Evolutionary conservation across 2,888 invertebrate genomes (phyloP).

Genomic region (Shargacucullia verbasci): DNA sequence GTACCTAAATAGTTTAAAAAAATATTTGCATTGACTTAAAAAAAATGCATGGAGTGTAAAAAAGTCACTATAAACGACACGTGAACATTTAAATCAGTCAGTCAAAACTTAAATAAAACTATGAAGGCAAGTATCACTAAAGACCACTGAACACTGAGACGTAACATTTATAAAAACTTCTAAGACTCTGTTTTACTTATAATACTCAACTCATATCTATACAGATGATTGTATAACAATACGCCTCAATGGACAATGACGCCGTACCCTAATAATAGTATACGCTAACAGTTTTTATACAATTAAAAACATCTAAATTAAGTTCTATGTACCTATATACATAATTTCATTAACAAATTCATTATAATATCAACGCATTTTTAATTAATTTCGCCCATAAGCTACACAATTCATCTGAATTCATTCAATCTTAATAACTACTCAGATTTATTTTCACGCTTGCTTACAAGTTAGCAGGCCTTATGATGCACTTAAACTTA

Average conservation of each 20-base stretch:
- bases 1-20: conserved; percentile 69
- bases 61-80: conserved; percentile 69
- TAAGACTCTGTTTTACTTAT: conserved; percentile 15
- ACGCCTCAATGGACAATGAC: conserved; percentile 49
- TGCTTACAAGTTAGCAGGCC: conserved; percentile 40
- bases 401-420: conserved; percentile 44
- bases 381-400: conserved; percentile 58
- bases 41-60: conserved; percentile 78
- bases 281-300: conserved; percentile 60
- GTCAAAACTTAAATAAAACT: conserved; percentile 80
- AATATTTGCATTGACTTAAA: conserved; percentile 73
- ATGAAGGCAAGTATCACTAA: conserved; percentile 84
- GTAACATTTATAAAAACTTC: conserved; percentile 38
- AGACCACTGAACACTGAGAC: conserved; percentile 51
- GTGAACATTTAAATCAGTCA: conserved; percentile 83
- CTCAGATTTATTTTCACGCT: conserved; percentile 60
- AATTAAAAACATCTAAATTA: conserved; percentile 57
- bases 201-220: conserved; percentile 15
- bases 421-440: conserved; percentile 65
- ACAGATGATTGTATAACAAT: conserved; percentile 30
- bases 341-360: conserved; percentile 75
- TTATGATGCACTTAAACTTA: conserved; percentile 32
- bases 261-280: conserved; percentile 49
- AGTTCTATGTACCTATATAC: conserved; percentile 74
- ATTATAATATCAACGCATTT: conserved; percentile 77